Conservation (phyloP, 2,797 vertebrate species). For the Melanogrammus aeglefinus region DNA sequence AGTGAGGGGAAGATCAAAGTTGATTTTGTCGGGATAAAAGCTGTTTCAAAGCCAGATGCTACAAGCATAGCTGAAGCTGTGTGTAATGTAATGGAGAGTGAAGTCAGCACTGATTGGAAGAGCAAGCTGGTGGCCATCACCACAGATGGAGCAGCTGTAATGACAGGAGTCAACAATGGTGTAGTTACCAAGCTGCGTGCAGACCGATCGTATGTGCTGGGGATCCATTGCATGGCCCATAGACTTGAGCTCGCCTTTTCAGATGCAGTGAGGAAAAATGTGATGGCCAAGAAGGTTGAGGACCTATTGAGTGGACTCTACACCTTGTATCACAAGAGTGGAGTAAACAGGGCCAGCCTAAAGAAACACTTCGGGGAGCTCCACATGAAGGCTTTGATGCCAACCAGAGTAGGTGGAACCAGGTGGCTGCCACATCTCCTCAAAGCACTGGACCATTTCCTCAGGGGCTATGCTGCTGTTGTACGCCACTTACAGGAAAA, state of each 20-base stretch:
- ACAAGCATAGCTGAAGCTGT: constrained; percentile 16
- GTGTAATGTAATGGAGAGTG: constrained; percentile 15
- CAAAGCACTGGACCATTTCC: too few species aligned
- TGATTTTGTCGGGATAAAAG: too few species aligned
- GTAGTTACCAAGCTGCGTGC: too few species aligned
- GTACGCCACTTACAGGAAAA: too few species aligned
- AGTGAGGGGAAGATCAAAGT: too few species aligned
- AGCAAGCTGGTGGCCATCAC: too few species aligned
- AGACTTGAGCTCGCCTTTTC: too few species aligned
- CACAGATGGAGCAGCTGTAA: too few species aligned
- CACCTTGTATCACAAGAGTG: constrained; percentile 10
- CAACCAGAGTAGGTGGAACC: constrained; percentile 25
- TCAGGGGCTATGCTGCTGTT: too few species aligned
- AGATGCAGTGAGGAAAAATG: constrained; percentile 3
- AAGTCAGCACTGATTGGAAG: constrained; percentile 15
- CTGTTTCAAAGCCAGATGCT: too few species aligned
- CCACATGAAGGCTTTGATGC: constrained; percentile 23
- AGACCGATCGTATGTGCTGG: neutral
- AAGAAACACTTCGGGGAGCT: neutral
- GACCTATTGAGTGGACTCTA: constrained; percentile 17
- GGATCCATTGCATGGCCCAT: constrained; percentile 2
- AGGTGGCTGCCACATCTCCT: constrained; percentile 20
- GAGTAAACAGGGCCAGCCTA: constrained; percentile 14
- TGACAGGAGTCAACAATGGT: too few species aligned
- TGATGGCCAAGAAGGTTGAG: constrained; percentile 10